A percentile compares a stretch with the other conserved stretches of the same genome.
These are phyloP conservation scores for Leptinotarsa peninsularis DNA, from an alignment of 2,888 invertebrate species.

Conservation along the genomic window DNA sequence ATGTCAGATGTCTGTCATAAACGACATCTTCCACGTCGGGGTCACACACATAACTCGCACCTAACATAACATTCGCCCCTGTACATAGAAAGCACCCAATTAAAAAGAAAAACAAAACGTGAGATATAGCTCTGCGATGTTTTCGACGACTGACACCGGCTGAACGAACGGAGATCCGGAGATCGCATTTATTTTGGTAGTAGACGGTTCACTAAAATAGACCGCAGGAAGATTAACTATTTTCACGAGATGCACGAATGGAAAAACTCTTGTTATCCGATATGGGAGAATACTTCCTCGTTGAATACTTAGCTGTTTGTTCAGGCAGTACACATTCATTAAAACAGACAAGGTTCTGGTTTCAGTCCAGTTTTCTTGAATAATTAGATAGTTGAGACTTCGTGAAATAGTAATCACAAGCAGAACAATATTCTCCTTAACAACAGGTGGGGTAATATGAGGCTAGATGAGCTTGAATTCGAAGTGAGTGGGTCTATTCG, in stretches of 20 bases:
- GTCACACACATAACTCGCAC: constrained; percentile 45
- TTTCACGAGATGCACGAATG: constrained; percentile 6
- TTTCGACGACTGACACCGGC: constrained; percentile 23
- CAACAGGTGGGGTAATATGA: no score
- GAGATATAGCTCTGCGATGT: constrained; percentile 21
- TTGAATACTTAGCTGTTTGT: constrained; percentile 4
- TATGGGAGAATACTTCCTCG: not conserved
- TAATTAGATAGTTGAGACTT: no score
- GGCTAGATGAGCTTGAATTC: no score
- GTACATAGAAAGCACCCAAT: constrained; percentile 39
- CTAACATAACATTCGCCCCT: constrained; percentile 45
- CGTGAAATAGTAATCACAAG: no score
- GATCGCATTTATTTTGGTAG: constrained; percentile 17
- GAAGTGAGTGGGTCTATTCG: no score
- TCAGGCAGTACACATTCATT: not conserved
- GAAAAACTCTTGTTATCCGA: constrained; percentile 22
- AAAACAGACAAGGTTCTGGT: not conserved
- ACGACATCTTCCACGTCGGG: constrained; percentile 44
- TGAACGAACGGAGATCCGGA: not conserved
- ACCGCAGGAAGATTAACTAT: constrained; percentile 8
- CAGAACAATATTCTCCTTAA: no score
- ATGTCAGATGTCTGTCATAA: constrained; percentile 47
- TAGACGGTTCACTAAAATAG: constrained; percentile 16
- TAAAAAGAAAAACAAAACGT: constrained; percentile 44
- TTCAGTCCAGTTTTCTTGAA: not conserved